Base-by-base conservation (phyloP, 2,888 invertebrate species). In the Drosophila affinis region DNA sequence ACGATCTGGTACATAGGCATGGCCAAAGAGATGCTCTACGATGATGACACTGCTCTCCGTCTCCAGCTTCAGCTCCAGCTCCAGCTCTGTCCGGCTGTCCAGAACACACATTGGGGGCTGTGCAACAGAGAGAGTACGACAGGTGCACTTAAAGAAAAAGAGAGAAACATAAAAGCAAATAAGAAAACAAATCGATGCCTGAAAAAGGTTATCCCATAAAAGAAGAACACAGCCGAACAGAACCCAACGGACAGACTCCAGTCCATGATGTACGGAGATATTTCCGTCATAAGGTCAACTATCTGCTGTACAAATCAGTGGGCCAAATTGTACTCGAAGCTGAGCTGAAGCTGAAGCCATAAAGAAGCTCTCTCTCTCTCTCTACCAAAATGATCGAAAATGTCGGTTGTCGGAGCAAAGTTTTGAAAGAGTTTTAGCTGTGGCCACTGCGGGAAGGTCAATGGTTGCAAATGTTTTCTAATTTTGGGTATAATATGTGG, bases 11-110 rank as follows among this genome's bases (percentile, higher is more conserved):
- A 39, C 39, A 64, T 55, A 49, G 46, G 62, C 58, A 14, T 39
- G 27, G 61, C 58, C 47, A 48, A 49, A 48, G 78, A 48, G 79
- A 63, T 73, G 76, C 74, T 76, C 68, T 65, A 70, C 70, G 72
- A 74, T 81, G 69, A 70, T 63, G 70, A 72, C 71, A 71, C 71
- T 48, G 62, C 56, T 48, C 70, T 21, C 32, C 12, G 12, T 12
- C 27, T 27, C 21, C 21, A 21, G 21, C 21, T 21, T 21, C 21
- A 21, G 21, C 21, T 21, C 2, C 21, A 2, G 21, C 21, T 21
- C 2, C 21, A 3, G 0, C 18, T 18, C 18, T 1, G 18, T 1
- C 18, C 1, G 18, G 27, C 27, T 27, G 27, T 6, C 27, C 52
- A 45, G 24, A 47, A 18, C 18, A 47, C 24, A 17, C 14, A 29